Evolutionary conservation across 1,140 invertebrate species (phyloP).

Genomic region (Ylistrum balloti): DNA sequence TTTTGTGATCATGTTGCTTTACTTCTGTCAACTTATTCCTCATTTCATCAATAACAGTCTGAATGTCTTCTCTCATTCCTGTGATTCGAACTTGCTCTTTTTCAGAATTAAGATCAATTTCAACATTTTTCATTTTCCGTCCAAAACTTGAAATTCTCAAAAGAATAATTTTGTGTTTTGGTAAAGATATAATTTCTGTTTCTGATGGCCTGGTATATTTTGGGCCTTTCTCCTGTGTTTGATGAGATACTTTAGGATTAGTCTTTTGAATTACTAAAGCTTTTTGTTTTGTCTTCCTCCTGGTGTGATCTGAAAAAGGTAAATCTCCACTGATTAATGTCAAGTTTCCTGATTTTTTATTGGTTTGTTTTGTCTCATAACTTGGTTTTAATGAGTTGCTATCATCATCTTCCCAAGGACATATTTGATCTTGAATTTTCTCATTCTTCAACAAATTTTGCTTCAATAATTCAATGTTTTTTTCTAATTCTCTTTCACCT

Average conservation of each 20-base stretch:
- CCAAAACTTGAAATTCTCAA: constrained; percentile 5
- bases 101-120: neutral
- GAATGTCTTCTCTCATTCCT: neutral
- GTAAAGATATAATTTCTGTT: neutral
- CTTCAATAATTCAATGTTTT: too few species aligned
- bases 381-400: neutral
- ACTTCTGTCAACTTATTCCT: neutral
- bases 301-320: neutral
- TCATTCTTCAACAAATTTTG: neutral
- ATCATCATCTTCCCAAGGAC: neutral
- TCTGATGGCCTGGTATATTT: neutral
- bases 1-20: neutral
- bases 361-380: neutral
- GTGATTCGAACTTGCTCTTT: neutral
- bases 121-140: neutral
- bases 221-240: neutral
- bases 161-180: neutral
- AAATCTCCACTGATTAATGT: neutral
- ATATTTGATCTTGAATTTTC: neutral
- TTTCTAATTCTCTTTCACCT: neutral
- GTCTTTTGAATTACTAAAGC: neutral
- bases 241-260: neutral
- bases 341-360: neutral
- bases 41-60: neutral
- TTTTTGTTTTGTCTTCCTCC: neutral